Base-by-base conservation (phyloP, 1,140 invertebrate genomes). In the Agrypnia vestita region DNA sequence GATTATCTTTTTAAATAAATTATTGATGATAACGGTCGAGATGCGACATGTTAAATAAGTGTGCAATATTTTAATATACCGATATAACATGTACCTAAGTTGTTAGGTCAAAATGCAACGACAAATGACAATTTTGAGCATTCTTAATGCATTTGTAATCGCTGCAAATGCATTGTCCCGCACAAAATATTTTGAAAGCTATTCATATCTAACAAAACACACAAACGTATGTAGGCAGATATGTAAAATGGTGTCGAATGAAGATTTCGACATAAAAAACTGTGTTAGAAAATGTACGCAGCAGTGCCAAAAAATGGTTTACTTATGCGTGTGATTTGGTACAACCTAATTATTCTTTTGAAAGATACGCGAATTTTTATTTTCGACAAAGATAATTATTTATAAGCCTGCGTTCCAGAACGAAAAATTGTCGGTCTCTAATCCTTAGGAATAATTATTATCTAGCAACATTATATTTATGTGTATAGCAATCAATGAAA, bases 301-400 rank as follows among this genome's bases (percentile, higher is more conserved):
- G 10, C 25, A 8, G 35, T 35, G 61, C 61, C 35, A 43, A 64
- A 13, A 25, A 25, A 43, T 35, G 25, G 61, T 64, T 64, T 13
- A 64, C 10, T 44, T 25, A 13, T 12, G 61, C 61, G 61, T 64
- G 61, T 35, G 61, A 64, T 43, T 43, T 64, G 13, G 61, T 64
- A 64, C 61, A 64, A n/a, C 25, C 61, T 43, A 64, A 64, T 64
- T 64, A 64, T 64, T 64, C 35, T 64, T 64, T 64, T 35, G 13
- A 13, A 44, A 64, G 35, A 64, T 64, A 64, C 35, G 61, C 25
- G 10, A 64, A 35, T 35, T n/a, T 25, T 13, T 44, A 43, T 64
- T 25, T 64, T 64, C 35, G 19, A 19, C 3, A 3, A 13, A 43
- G 25, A 15, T 35, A 62, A 21, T 21, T 51, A 51, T 51, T 51